phyloP scores from a whole-genome alignment of 2,888 invertebrate species.

The Periphyllus acericola region DNA sequence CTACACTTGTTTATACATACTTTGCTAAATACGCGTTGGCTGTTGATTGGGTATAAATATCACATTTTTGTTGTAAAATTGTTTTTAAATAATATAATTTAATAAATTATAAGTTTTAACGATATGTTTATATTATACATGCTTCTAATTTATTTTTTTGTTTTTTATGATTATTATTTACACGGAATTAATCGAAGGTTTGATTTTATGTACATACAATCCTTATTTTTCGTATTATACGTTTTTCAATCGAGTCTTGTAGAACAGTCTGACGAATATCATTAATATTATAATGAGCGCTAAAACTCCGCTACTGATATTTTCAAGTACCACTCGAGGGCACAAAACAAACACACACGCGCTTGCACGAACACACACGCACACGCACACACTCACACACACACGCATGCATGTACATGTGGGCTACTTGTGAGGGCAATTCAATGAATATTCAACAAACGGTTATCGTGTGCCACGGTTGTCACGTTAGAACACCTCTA shows the following conservation, averaged over 20 bases:
- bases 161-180: neutral
- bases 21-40: too few relatives aligned
- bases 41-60: too few relatives aligned
- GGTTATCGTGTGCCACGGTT: conserved; percentile 3
- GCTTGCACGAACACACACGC: neutral
- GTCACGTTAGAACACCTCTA: conserved; percentile 15
- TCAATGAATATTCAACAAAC: conserved; percentile 52
- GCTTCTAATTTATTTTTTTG: neutral
- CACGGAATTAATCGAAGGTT: neutral
- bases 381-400: too few relatives aligned
- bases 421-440: conserved; percentile 49
- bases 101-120: too few relatives aligned
- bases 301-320: conserved; percentile 37
- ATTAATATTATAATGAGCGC: conserved; percentile 55
- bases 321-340: conserved; percentile 46
- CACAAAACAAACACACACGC: conserved; percentile 30
- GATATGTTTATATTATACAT: too few relatives aligned
- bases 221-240: neutral
- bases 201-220: neutral
- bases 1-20: too few relatives aligned
- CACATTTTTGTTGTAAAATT: too few relatives aligned
- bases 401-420: neutral
- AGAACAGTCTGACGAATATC: conserved; percentile 33
- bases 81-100: too few relatives aligned
- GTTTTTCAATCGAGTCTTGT: conserved; percentile 14